Evolutionary conservation across 2,113 vertebrate genomes (phyloP).

Genomic region (Sander vitreus): DNA sequence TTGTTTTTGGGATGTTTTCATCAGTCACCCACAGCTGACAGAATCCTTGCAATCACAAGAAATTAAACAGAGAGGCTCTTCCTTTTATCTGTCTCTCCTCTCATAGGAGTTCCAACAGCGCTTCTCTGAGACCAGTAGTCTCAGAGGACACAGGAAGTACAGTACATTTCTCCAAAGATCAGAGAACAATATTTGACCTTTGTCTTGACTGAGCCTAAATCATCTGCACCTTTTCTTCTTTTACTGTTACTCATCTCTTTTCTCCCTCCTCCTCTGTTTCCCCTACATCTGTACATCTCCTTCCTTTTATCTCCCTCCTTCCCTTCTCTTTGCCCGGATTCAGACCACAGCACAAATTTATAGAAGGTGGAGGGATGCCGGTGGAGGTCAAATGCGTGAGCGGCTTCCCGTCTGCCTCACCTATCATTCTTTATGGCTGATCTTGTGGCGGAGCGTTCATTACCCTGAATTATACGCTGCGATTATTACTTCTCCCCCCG

Average conservation of each 20-base stretch:
- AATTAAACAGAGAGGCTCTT: conserved; percentile 46
- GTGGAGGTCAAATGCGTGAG: conserved; percentile 77
- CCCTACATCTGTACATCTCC: conserved; percentile 55
- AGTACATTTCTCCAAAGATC: conserved; percentile 60
- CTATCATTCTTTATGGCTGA: conserved; percentile 81
- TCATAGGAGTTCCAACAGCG: background rate
- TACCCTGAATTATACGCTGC: conserved; percentile 80
- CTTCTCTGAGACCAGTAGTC: conserved; percentile 9
- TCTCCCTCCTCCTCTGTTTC: conserved; percentile 12
- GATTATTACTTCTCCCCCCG: conserved; percentile 79
- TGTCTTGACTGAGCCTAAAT: conserved; percentile 57
- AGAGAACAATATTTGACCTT: conserved; percentile 59
- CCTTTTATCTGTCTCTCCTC: conserved; percentile 21
- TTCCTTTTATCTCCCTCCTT: conserved; percentile 35
- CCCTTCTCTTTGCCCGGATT: conserved; percentile 48
- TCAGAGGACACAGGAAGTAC: conserved; percentile 29
- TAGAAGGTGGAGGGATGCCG: conserved; percentile 77
- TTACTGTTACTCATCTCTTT: conserved; percentile 48
- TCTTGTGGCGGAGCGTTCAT: conserved; percentile 80
- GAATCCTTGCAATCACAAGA: conserved; percentile 36
- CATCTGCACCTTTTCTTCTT: conserved; percentile 25
- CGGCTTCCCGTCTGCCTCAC: conserved; percentile 70
- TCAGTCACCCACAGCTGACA: conserved; percentile 31
- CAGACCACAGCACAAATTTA: conserved; percentile 72
- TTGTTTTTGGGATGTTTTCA: conserved; percentile 62